Percentiles rank a stretch among this genome's conserved stretches.
These are phyloP conservation scores for Brachyrhaphis roseni DNA, from an alignment of 2,797 vertebrate species.

Conservation along the genomic window DNA sequence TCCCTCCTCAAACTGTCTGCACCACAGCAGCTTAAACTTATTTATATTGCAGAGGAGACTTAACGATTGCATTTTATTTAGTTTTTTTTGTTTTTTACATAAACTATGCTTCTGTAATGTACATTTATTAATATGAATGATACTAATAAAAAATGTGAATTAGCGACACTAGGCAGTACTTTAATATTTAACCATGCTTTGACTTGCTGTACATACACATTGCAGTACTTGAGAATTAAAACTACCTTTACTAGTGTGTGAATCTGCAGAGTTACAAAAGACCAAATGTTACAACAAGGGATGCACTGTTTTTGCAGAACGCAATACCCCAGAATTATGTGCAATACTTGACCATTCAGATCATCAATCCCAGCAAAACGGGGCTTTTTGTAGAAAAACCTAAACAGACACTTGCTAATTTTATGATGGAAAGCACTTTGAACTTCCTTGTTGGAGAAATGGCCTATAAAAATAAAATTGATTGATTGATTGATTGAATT, in stretches of 20 bases:
- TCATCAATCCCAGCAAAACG: neutral
- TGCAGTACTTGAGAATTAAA: neutral
- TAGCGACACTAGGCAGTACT: neutral
- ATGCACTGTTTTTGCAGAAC: neutral
- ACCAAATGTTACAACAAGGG: neutral
- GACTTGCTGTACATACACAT: neutral
- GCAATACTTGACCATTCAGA: neutral
- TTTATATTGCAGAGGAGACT: neutral
- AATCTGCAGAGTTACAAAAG: neutral
- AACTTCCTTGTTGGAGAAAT: too few species aligned
- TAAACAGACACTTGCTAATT: neutral
- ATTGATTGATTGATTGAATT: too few species aligned
- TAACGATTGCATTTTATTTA: neutral
- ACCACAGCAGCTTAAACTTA: neutral
- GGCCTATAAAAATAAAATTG: too few species aligned
- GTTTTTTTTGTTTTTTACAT: neutral
- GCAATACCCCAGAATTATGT: neutral
- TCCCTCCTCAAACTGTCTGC: neutral
- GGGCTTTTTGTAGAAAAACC: neutral
- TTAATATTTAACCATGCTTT: neutral
- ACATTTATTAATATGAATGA: neutral
- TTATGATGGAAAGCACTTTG: too few species aligned
- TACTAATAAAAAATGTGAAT: neutral
- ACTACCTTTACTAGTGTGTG: neutral
- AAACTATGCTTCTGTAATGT: neutral